These are phyloP conservation scores for Hesperophylax magnus DNA, from an alignment of 1,140 invertebrate species.

Conservation along the genomic window DNA sequence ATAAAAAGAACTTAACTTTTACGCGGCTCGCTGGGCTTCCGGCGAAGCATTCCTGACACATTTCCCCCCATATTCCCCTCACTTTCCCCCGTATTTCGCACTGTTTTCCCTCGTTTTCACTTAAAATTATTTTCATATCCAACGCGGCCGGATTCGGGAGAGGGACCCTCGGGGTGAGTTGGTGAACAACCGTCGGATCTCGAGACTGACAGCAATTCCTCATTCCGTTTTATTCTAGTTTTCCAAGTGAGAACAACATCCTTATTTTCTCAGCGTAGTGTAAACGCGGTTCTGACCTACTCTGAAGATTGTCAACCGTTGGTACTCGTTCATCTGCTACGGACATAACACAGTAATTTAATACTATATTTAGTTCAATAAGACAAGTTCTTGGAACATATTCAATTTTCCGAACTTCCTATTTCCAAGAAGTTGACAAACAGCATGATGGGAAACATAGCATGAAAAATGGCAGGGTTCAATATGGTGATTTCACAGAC, in stretches of 20 bases:
- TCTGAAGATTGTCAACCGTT: slow-evolving; percentile 13
- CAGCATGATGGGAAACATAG: too few species aligned
- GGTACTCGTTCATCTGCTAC: neutral
- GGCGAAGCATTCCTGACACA: slow-evolving; percentile 21
- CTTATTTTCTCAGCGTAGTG: slow-evolving; percentile 24
- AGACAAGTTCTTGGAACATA: too few species aligned
- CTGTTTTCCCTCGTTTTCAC: slow-evolving; percentile 25
- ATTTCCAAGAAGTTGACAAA: too few species aligned
- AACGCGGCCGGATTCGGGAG: neutral
- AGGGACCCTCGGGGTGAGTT: neutral
- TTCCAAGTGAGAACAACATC: slow-evolving; percentile 17
- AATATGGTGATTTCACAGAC: too few species aligned
- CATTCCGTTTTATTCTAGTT: slow-evolving; percentile 6
- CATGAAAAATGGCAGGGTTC: too few species aligned
- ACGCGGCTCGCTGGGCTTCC: neutral
- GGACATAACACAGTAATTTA: neutral
- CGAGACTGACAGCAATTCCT: slow-evolving; percentile 28
- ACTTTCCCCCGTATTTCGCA: neutral
- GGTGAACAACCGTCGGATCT: neutral
- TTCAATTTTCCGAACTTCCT: too few species aligned
- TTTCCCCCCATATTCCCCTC: neutral
- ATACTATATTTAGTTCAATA: too few species aligned
- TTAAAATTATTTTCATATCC: slow-evolving; percentile 25
- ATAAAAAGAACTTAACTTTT: neutral
- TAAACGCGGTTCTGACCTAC: slow-evolving; percentile 22